Percentiles rank a stretch among this genome's conserved stretches.
Evolutionary conservation across 2,797 vertebrate species (phyloP).

Genomic region (Scarus forsteni): DNA sequence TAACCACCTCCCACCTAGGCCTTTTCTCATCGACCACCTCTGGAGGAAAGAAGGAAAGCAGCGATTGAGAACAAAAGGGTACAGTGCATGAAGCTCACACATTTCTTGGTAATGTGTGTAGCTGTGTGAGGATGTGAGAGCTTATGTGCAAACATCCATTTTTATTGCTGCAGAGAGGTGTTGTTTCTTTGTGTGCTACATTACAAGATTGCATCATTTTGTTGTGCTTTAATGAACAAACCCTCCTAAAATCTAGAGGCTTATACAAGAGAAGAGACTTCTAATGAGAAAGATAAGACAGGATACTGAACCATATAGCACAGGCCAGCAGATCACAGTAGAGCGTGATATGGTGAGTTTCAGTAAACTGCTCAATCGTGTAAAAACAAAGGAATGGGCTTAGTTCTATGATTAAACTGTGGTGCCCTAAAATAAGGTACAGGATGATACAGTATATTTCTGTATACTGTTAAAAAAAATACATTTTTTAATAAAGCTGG

Average conservation of each 20-base stretch:
- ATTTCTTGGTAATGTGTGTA: conserved; percentile 40
- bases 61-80: conserved; percentile 56
- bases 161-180: neutral
- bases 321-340: no score
- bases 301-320: no score
- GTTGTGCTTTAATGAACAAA: conserved; percentile 1
- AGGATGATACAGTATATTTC: no score
- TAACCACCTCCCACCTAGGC: conserved; percentile 79
- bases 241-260: no score
- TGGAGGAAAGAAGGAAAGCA: conserved; percentile 45
- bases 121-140: conserved; percentile 9
- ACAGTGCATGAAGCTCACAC: conserved; percentile 40
- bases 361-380: no score
- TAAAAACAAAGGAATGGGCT: no score
- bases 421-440: no score
- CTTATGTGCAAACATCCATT: conserved; percentile 2
- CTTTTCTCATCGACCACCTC: conserved; percentile 77
- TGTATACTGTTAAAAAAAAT: no score
- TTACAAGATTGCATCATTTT: conserved; percentile 15
- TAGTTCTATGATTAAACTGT: no score
- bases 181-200: neutral
- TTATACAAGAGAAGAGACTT: neutral
- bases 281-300: neutral
- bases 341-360: no score
- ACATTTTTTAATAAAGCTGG: no score